Evolutionary conservation across 2,797 vertebrate genomes (phyloP).

Genomic region (Atherinosoma microstoma): DNA sequence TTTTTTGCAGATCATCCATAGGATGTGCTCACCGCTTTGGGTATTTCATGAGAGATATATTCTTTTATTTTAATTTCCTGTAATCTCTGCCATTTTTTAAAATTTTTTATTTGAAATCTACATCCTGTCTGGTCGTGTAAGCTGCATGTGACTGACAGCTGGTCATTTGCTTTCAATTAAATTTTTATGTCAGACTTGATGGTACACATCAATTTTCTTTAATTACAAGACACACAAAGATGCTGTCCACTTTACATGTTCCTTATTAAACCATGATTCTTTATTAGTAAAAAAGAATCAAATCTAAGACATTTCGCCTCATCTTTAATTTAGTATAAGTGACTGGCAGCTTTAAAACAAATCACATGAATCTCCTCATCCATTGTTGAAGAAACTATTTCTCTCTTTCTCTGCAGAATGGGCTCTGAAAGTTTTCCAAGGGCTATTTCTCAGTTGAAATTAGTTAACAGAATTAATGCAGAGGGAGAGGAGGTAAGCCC

Average conservation of each 20-base stretch:
- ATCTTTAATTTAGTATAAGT: neutral
- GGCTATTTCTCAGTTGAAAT: slow-evolving; percentile 9
- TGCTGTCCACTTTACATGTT: neutral
- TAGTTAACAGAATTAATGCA: slow-evolving; percentile 4
- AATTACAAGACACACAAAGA: neutral
- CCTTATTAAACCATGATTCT: neutral
- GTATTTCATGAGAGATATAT: neutral
- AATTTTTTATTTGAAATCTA: neutral
- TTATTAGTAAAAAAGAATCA: neutral
- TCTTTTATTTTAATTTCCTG: neutral
- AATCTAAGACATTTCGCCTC: neutral
- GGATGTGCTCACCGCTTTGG: too few relatives aligned
- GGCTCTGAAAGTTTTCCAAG: neutral
- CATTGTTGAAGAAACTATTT: neutral
- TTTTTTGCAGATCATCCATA: too few relatives aligned
- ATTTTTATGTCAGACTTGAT: neutral
- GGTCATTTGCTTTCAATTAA: neutral
- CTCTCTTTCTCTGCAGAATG: neutral
- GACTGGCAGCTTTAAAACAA: rapidly evolving
- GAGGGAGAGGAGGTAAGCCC: neutral
- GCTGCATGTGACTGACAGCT: neutral
- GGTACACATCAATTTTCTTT: rapidly evolving
- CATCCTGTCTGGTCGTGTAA: neutral
- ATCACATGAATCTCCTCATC: neutral
- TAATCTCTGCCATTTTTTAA: neutral